Evolutionary conservation across 1,140 invertebrate species (phyloP), one percentile per base, ranked within the genome.

Genomic region (Drosophila sucinea): DNA sequence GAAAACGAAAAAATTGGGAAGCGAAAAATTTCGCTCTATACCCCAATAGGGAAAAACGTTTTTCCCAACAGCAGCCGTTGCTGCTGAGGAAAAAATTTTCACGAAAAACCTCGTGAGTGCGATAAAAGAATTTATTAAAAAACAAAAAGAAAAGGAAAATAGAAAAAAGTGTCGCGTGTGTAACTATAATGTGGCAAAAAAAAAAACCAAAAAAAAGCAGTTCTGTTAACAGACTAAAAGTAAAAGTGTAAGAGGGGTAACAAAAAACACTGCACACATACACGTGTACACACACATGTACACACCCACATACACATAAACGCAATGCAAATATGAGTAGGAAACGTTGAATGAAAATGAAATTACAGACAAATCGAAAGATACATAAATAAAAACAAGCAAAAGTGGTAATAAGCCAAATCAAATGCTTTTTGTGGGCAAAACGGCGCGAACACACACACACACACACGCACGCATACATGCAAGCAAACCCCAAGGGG

Each of bases 1-100:
- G 30, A 3, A 30, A 3, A 4, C 10, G 10, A 35, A 63, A 77
- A 77, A 77, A 76, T 69, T 54, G 69, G 29, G 29, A 57, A 57
- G 10, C 65, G 67, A 74, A 64, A 89, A 89, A 89, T 89, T 87
- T 89, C 74, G 80, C 84, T 89, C 67, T 89, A 89, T 78, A 89
- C 84, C 84, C 80, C 89, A 89, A 84, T 89, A 69, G 66, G 70
- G 44, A 67, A 44, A 79, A 77, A 73, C 47, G 89, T 76, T 89
- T 65, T 70, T 55, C 72, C 56, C 65, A 72, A 77, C 63, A 74
- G 67, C 62, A 60, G 60, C 55, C 64, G 70, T 63, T 56, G 60
- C 69, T 73, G 73, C 41, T 77, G 66, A 70, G 79, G 62, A 75
- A 79, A 79, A 68, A 78, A 79, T 79, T 79, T 77, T 64, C 51